Evolutionary conservation across 2,113 vertebrate species (phyloP).

Genomic region (Anoura caudifer): DNA sequence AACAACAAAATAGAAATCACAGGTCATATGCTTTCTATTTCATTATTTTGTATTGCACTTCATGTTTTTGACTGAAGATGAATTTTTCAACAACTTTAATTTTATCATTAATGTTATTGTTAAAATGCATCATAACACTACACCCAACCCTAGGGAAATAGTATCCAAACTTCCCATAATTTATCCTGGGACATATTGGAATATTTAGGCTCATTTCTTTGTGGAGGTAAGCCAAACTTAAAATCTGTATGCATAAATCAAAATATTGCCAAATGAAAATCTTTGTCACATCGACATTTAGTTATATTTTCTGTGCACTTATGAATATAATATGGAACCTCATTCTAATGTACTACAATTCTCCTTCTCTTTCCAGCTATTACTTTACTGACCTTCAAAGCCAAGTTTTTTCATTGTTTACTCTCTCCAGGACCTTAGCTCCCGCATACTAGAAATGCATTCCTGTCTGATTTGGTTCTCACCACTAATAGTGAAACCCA

Average conservation of each 20-base stretch:
- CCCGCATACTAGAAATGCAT: background rate
- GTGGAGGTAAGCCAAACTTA: background rate
- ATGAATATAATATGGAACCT: background rate
- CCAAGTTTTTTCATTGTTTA: background rate
- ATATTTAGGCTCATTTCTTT: background rate
- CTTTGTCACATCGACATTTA: background rate
- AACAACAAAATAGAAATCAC: background rate
- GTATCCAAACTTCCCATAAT: background rate
- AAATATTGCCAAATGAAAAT: background rate
- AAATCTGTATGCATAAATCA: background rate
- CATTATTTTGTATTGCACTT: background rate
- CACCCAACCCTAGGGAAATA: background rate
- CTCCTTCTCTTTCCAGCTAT: background rate
- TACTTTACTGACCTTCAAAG: background rate
- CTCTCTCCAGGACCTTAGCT: background rate
- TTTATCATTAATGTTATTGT: background rate
- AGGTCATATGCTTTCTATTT: background rate
- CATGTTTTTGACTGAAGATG: background rate
- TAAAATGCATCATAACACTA: background rate
- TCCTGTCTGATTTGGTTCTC: background rate
- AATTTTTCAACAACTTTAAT: background rate
- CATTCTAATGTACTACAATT: background rate
- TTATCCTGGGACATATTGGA: background rate
- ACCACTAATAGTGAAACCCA: background rate
- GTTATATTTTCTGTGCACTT: background rate